Percentiles rank a stretch among this genome's conserved stretches.
Evolutionary conservation across 92 coral and sea anemone genomes (phyloP).

Genomic region (Heliopora coerulea): DNA sequence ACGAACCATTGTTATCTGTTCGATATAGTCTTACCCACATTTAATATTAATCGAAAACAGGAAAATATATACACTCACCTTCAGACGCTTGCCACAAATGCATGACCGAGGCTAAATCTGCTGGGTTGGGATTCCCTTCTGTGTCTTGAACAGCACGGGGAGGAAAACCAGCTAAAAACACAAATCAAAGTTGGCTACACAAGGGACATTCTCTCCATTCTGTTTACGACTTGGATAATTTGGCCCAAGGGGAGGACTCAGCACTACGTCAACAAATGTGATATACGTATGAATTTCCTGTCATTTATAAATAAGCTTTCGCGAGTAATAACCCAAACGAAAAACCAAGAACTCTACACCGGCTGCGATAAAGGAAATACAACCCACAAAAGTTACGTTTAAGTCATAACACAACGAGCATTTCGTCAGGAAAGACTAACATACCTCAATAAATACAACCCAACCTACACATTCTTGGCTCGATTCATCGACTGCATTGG

Average conservation of each 20-base stretch:
- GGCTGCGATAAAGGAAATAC: not conserved
- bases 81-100: not conserved
- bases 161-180: not conserved
- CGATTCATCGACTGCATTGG: not conserved
- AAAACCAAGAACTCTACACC: conserved; percentile 13
- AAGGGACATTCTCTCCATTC: conserved; percentile 7
- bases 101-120: not conserved
- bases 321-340: not conserved
- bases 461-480: conserved; percentile 29
- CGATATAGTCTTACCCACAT: no score
- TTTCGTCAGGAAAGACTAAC: not conserved
- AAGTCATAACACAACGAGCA: not conserved
- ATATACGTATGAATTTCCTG: conserved; percentile 34
- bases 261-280: conserved; percentile 30
- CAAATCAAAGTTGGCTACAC: not conserved
- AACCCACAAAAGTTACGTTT: not conserved
- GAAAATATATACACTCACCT: conserved; percentile 14
- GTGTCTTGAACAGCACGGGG: not conserved
- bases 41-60: not conserved
- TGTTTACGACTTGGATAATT: conserved; percentile 20
- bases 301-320: conserved; percentile 3
- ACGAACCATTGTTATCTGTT: not conserved
- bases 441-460: not conserved
- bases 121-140: not conserved
- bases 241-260: conserved; percentile 22